Evolutionary conservation across 2,797 vertebrate species (phyloP).

Genomic region (Craterocephalus amniculus): DNA sequence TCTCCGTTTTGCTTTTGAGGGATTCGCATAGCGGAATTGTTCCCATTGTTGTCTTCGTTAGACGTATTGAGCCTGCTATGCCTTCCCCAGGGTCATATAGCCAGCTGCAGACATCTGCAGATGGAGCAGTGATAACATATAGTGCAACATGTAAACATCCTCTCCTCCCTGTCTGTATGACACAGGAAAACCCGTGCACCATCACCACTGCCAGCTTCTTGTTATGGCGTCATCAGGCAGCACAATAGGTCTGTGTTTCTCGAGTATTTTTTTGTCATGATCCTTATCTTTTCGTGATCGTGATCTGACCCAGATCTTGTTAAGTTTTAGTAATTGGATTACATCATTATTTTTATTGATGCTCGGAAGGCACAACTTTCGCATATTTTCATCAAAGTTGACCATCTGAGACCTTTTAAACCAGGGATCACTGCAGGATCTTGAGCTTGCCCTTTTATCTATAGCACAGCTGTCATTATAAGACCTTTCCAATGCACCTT

Average conservation of each 20-base stretch:
- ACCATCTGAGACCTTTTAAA: conserved; percentile 9
- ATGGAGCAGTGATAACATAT: conserved; percentile 56
- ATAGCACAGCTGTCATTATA: conserved; percentile 3
- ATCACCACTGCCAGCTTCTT: background rate
- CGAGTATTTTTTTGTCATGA: background rate
- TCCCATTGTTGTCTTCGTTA: conserved; percentile 26
- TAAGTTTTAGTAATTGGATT: background rate
- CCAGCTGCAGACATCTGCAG: conserved; percentile 45
- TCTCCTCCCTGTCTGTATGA: conserved; percentile 40
- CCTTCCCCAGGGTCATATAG: conserved; percentile 59
- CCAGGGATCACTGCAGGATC: background rate
- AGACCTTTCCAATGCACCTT: background rate
- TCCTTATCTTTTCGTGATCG: background rate
- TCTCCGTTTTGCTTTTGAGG: background rate
- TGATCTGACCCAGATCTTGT: background rate
- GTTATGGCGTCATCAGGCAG: background rate
- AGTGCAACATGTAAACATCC: conserved; percentile 57
- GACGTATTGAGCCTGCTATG: conserved; percentile 13
- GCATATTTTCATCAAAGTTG: background rate
- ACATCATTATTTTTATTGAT: background rate
- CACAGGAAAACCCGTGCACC: conserved; percentile 12
- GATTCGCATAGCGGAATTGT: conserved; percentile 19
- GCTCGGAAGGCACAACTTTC: background rate
- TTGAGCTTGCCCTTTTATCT: conserved; percentile 2
- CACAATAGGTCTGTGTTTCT: background rate